These are phyloP conservation scores for Labeo rohita DNA, from an alignment of 2,113 vertebrate genomes.

Conservation along the genomic window DNA sequence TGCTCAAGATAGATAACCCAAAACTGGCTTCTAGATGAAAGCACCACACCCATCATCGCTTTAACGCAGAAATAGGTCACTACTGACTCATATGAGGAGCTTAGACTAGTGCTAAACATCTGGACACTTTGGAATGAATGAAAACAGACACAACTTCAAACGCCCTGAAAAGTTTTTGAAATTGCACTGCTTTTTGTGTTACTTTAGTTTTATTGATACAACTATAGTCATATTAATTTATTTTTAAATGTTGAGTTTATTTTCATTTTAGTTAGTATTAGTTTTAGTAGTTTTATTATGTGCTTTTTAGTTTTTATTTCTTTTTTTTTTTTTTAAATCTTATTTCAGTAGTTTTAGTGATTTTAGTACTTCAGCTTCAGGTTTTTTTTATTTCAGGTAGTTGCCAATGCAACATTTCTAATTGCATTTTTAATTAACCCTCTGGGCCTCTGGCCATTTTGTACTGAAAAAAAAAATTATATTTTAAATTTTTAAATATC, in stretches of 20 bases:
- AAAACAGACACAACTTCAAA: not conserved
- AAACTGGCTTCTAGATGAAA: constrained; percentile 19
- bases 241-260: not conserved
- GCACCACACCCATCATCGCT: constrained; percentile 4
- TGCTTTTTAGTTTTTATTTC: no score
- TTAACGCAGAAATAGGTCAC: constrained; percentile 5
- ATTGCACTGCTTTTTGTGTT: not conserved
- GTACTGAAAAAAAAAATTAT: no score
- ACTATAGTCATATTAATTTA: not conserved
- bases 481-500: no score
- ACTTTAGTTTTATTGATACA: not conserved
- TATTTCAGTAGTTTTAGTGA: not conserved
- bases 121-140: not conserved
- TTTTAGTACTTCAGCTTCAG: not conserved
- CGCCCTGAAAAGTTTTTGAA: not conserved
- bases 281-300: not conserved
- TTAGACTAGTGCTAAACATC: constrained; percentile 16
- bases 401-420: not conserved
- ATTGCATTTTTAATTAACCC: not conserved
- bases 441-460: no score
- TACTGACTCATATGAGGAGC: not conserved
- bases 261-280: not conserved
- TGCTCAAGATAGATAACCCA: constrained; percentile 17
- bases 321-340: not conserved
- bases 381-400: not conserved